A percentile compares a stretch with the other conserved stretches of the same genome.
Conservation (phyloP, 2,113 vertebrate genomes). For the Ivindomyrus marchei region DNA sequence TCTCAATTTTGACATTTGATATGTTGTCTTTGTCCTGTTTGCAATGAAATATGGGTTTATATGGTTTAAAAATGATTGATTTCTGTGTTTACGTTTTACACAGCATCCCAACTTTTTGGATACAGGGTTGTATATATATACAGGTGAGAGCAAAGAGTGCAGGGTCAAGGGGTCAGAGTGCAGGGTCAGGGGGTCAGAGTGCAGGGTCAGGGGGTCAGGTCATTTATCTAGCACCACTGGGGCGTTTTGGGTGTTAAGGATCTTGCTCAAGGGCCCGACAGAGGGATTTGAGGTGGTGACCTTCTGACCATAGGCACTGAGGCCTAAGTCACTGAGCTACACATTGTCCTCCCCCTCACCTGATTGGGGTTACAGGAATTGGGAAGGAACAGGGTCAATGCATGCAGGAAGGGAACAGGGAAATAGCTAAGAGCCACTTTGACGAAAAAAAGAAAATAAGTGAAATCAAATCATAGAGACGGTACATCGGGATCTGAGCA, state of each 20-base stretch:
- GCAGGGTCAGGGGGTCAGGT: not conserved
- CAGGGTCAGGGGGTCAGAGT: no score
- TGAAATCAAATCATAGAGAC: not conserved
- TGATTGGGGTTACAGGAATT: not conserved
- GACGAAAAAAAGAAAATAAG: not conserved
- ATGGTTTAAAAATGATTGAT: no score
- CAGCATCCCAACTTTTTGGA: no score
- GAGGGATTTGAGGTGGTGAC: not conserved
- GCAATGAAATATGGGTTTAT: no score
- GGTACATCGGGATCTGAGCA: not conserved
- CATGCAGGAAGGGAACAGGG: not conserved
- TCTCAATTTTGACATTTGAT: no score
- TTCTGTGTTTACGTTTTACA: no score
- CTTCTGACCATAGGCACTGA: not conserved
- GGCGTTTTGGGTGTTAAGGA: not conserved
- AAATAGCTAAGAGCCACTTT: not conserved
- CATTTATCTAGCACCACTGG: not conserved
- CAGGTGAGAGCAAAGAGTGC: not conserved
- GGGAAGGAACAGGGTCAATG: not conserved
- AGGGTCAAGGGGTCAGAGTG: not conserved
- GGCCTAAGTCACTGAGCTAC: not conserved
- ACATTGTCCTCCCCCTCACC: not conserved
- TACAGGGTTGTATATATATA: not conserved
- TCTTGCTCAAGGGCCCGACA: not conserved
- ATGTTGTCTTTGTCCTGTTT: no score